Conservation (phyloP, 2,888 invertebrate genomes). For the Vesta saturnalis region DNA sequence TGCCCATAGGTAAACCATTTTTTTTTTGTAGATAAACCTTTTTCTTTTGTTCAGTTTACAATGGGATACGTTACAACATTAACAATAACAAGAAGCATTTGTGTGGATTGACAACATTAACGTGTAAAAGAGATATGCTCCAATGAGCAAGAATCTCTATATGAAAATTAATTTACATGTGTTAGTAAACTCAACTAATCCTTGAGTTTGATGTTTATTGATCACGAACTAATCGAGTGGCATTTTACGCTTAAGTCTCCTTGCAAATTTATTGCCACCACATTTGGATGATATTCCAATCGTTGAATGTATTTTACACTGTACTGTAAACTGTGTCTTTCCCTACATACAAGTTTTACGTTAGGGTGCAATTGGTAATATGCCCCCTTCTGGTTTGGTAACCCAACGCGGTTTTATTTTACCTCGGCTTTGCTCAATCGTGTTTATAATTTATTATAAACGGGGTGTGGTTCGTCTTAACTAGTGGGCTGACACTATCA, state of each 20-base stretch:
- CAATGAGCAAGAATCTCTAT: neutral
- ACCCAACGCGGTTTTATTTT: too few relatives aligned
- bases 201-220: neutral
- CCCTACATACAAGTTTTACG: too few relatives aligned
- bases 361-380: too few relatives aligned
- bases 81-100: neutral
- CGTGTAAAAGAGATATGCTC: neutral
- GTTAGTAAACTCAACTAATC: neutral
- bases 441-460: too few relatives aligned
- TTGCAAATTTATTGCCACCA: conserved; percentile 10
- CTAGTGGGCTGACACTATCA: too few relatives aligned
- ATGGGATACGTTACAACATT: neutral
- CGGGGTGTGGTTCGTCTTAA: too few relatives aligned
- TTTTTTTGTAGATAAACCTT: too few relatives aligned
- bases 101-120: neutral
- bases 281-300: conserved; percentile 4
- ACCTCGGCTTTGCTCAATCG: too few relatives aligned
- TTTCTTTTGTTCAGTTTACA: neutral
- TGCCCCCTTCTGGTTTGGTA: too few relatives aligned
- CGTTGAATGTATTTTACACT: conserved; percentile 16
- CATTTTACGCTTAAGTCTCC: neutral
- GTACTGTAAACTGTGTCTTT: too few relatives aligned
- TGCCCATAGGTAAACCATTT: too few relatives aligned
- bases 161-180: neutral
- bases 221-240: neutral